Base-by-base conservation (phyloP, 2,797 vertebrate species). In the Pseudomugil gertrudae region DNA sequence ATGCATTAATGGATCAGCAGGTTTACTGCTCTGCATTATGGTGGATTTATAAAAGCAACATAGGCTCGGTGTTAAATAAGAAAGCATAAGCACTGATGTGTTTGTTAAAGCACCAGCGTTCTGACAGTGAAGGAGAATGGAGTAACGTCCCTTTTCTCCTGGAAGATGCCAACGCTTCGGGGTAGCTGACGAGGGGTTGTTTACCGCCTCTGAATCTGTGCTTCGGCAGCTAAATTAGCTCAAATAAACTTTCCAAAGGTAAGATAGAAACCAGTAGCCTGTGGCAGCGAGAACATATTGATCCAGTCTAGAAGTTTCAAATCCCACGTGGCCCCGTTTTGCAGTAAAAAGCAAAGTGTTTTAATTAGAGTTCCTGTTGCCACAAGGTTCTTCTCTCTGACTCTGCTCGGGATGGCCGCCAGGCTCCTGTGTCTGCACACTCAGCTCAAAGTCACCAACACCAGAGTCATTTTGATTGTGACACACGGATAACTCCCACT, bases 181-280 rank as follows among this genome's bases (percentile, higher is more conserved):
- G 68, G 67, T 50, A 63, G 56, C 65, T 40, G 64, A 45, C 40
- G 61, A 75, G 62, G 62, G 79, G 80, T 81, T 87, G 84, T 87
- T 85, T 84, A 78, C 75, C 19, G 15, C 63, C 63, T 58, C 57
- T 32, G 40, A 81, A 70, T 84, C 73, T 64, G 63, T 55, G 61
- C 78, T 80, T 79, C 67, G 66, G 78, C 76, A 63, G 84, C 78
- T 71, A 87, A 85, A 88, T 88, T 32, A 89, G 73, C 77, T 83
- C 51, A 24, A 77, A 85, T 84, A 75, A 83, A 87, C 78, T 79
- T 82, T 76, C 55, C 62, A 63, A 84, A 83, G 88, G 79, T 85
- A 80, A 80, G 78, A 81, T 63, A 69, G 64, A 79, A 78, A 78
- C 77, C 57, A 57, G 38, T 58, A 56, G 80, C 89, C 85, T 32